Evolutionary conservation across 2,888 invertebrate genomes (phyloP).

Genomic region (Hypomecis punctinalis): DNA sequence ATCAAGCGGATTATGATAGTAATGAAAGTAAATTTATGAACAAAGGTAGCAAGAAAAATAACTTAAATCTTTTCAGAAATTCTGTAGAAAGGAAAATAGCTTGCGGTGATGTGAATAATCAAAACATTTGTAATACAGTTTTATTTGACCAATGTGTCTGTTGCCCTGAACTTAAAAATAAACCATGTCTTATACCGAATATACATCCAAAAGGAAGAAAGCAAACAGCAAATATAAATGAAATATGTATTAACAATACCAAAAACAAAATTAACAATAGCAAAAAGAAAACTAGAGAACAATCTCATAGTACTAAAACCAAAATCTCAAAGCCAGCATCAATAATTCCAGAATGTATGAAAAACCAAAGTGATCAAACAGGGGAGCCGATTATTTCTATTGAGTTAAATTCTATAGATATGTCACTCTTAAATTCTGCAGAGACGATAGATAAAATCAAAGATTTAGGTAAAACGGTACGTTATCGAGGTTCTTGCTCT

Average conservation of each 20-base stretch:
- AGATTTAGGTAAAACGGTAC: constrained; percentile 44
- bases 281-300: background rate
- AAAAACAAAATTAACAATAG: background rate
- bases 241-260: background rate
- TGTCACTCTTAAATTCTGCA: constrained; percentile 47
- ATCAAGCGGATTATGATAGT: background rate
- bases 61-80: background rate
- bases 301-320: background rate
- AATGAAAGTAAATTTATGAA: background rate
- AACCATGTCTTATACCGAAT: background rate
- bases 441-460: constrained; percentile 48
- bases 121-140: constrained; percentile 7
- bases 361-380: constrained; percentile 35
- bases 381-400: constrained; percentile 48
- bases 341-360: background rate
- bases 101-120: constrained; percentile 5
- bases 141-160: background rate
- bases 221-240: background rate
- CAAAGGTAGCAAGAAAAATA: background rate
- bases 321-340: background rate
- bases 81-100: constrained; percentile 5
- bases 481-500: constrained; percentile 42
- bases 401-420: constrained; percentile 48
- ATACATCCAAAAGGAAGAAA: background rate
- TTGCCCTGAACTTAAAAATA: background rate